These are phyloP conservation scores for Danio rerio DNA, from an alignment of 2,113 vertebrate genomes.

Conservation along the genomic window DNA sequence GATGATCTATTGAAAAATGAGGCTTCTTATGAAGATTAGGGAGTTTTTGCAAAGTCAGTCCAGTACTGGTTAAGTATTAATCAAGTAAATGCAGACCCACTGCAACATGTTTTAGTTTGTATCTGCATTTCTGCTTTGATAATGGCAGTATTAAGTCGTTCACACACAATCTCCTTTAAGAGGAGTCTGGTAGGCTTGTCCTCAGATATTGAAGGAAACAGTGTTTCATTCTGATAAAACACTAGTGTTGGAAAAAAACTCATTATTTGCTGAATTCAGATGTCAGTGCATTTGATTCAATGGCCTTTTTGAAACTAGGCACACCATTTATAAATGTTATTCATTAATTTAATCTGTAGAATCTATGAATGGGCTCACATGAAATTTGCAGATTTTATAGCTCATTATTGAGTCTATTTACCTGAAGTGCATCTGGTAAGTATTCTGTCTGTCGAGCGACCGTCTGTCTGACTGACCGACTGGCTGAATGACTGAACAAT, in stretches of 20 bases:
- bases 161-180: background rate
- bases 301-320: background rate
- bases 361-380: no score
- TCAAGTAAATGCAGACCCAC: slow-evolving; percentile 10
- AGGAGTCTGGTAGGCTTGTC: background rate
- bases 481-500: no score
- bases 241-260: background rate
- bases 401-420: no score
- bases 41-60: slow-evolving; percentile 19
- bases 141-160: background rate
- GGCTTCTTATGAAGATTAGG: slow-evolving; percentile 1
- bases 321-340: background rate
- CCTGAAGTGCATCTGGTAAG: no score
- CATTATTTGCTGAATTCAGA: background rate
- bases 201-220: background rate
- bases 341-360: no score
- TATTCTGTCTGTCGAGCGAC: no score
- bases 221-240: background rate
- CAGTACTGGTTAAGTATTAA: background rate
- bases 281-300: background rate
- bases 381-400: no score
- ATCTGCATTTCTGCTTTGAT: background rate
- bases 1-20: slow-evolving; percentile 6
- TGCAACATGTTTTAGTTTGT: background rate
- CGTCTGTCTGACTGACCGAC: no score